Evolutionary conservation across 2,113 vertebrate genomes (phyloP), one percentile per base, ranked within the genome.

Genomic region (Bagarius yarrelli): DNA sequence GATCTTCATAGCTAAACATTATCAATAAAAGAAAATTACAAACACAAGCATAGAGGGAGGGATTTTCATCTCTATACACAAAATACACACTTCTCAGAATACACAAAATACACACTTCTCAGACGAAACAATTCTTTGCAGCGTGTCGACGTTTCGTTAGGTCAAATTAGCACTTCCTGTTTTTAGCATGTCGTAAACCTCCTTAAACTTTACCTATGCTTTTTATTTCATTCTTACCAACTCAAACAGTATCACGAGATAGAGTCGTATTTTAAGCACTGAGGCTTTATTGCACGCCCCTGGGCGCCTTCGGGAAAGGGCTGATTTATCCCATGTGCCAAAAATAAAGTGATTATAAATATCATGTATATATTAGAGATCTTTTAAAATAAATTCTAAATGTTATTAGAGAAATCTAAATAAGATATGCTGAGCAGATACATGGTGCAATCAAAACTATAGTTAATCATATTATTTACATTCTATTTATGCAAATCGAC

Each of bases 241-340:
- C 34, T 14, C 55, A 72, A 71, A 60, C 3, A 71, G 36, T 53
- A 53, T 30, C 53, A 34, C 25, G n/a, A 57, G 30, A 50, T 32
- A 3, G 21, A 19, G 36, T 55, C 18, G 1, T 12, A 71, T 52
- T 73, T 72, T 47, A 73, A 34, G 44, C 44, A 63, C 40, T 25
- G 21, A 63, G 56, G 40, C 67, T 30, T 60, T 63, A 80, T 73
- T 80, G 79, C 79, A 80, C 56, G 36, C 23, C 15, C 4, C 18
- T 44, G 25, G 50, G n/a, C 36, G 72, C 57, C 1, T 63, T 18
- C 0, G n/a, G 56, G 15, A 1, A 19, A 27, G 11, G 55, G 16
- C 60, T 18, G 21, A 14, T 19, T 60, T 47, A n/a, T n/a, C n/a
- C n/a, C n/a, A n/a, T 21, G 59, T 61, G 61, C 32, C 64, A 23